Percentiles rank a stretch among this genome's conserved stretches.
These are phyloP conservation scores for Tachina grossa DNA, from an alignment of 2,888 invertebrate species.

Conservation along the genomic window DNA sequence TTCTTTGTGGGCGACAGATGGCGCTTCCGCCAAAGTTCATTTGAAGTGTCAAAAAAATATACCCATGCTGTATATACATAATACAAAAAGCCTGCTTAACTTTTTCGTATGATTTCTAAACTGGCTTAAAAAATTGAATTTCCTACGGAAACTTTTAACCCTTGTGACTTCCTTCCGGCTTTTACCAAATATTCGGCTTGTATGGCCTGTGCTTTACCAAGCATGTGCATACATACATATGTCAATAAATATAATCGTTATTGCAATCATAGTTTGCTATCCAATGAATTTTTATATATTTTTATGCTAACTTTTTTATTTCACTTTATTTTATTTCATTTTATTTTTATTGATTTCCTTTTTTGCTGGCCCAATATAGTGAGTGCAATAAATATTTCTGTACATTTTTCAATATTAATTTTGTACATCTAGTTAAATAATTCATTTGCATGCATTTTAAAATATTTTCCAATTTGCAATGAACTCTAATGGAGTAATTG, in stretches of 20 bases:
- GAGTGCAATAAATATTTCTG: constrained; percentile 43
- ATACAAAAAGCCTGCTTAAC: no score
- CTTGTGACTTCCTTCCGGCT: not conserved
- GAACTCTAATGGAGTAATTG: constrained; percentile 56
- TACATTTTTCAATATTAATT: constrained; percentile 47
- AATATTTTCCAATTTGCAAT: constrained; percentile 36
- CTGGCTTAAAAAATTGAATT: not conserved
- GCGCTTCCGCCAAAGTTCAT: no score
- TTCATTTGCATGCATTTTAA: constrained; percentile 51
- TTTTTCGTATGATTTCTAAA: not conserved
- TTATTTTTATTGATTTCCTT: constrained; percentile 1
- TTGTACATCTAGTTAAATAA: constrained; percentile 56
- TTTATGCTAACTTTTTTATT: not conserved
- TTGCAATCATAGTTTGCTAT: constrained; percentile 7
- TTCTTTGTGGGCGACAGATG: no score
- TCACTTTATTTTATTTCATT: not conserved
- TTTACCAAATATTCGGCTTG: not conserved
- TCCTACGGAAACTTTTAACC: not conserved
- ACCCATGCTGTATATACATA: no score
- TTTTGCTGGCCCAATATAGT: not conserved
- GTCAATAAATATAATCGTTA: constrained; percentile 20
- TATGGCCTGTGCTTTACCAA: not conserved
- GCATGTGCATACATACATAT: not conserved
- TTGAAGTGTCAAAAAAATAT: no score
- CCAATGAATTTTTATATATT: constrained; percentile 25